These are phyloP conservation scores for Acrocephalus kingi DNA, from an alignment of 2,113 vertebrate species.

Conservation along the genomic window DNA sequence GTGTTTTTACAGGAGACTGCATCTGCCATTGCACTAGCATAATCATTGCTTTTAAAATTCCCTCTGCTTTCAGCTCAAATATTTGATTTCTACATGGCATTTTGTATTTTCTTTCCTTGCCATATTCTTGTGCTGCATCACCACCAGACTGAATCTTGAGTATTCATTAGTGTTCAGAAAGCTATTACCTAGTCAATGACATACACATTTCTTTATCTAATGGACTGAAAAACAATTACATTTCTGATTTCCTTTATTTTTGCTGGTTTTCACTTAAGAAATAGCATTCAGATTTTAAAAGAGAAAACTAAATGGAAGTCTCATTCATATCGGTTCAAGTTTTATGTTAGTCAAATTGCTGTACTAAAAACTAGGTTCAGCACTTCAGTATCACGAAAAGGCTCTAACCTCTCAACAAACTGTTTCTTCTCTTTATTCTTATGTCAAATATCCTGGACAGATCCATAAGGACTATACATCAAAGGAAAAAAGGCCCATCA, in stretches of 20 bases:
- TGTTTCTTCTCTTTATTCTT: not conserved
- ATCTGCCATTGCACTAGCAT: not conserved
- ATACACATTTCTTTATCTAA: not conserved
- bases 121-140: not conserved
- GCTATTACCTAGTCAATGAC: not conserved
- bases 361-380: not conserved
- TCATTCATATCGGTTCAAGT: not conserved
- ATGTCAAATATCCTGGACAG: not conserved
- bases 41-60: not conserved
- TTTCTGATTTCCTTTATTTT: not conserved
- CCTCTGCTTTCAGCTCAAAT: not conserved
- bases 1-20: not conserved
- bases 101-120: not conserved
- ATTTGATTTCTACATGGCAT: not conserved
- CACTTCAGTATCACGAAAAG: not conserved
- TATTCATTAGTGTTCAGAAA: not conserved
- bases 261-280: not conserved
- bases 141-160: not conserved
- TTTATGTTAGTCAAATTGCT: not conserved
- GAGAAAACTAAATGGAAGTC: not conserved
- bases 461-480: not conserved
- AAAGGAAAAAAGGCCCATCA: not conserved
- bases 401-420: not conserved
- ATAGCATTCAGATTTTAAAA: not conserved
- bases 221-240: not conserved